Percentiles rank a stretch among this genome's conserved stretches.
Conservation (phyloP, 2,797 vertebrate genomes). For the Neoniphon sammara region DNA sequence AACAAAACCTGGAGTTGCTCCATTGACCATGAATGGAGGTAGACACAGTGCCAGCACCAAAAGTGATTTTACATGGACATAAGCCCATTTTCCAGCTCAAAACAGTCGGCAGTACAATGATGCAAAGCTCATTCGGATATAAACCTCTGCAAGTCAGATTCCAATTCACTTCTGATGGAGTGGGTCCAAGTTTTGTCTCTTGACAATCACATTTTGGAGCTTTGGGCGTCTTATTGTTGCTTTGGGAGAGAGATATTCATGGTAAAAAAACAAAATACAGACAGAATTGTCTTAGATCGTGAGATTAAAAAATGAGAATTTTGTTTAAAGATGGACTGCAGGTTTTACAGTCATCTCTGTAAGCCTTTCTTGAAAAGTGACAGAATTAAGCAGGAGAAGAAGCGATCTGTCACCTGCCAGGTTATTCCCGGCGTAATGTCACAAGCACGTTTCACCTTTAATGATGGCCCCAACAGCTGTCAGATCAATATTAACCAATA, state of each 20-base stretch:
- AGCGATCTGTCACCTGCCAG: slow-evolving; percentile 52
- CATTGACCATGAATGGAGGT: slow-evolving; percentile 62
- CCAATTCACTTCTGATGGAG: slow-evolving; percentile 33
- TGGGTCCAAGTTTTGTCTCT: slow-evolving; percentile 11
- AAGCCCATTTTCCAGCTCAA: slow-evolving; percentile 45
- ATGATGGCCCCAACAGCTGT: slow-evolving; percentile 62
- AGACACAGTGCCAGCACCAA: slow-evolving; percentile 41
- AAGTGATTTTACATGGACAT: slow-evolving; percentile 40
- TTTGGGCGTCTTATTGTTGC: slow-evolving; percentile 26
- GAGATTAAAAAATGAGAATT: slow-evolving; percentile 58
- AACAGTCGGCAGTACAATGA: slow-evolving; percentile 56
- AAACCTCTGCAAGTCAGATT: slow-evolving; percentile 34
- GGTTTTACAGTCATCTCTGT: slow-evolving; percentile 29
- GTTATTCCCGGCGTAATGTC: slow-evolving; percentile 36
- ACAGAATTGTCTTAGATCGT: slow-evolving; percentile 53
- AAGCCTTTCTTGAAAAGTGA: slow-evolving; percentile 48
- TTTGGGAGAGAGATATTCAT: slow-evolving; percentile 26
- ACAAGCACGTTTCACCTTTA: slow-evolving; percentile 63
- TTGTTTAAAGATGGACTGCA: slow-evolving; percentile 37
- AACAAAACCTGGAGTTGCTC: slow-evolving; percentile 58
- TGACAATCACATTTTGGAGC: slow-evolving; percentile 32
- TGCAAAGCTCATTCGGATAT: slow-evolving; percentile 43
- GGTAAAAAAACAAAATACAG: slow-evolving; percentile 55
- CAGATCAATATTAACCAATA: slow-evolving; percentile 61
- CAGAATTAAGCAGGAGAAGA: slow-evolving; percentile 45